Conservation (phyloP, 2,888 invertebrate genomes). For the Philopedon plagiatum region DNA sequence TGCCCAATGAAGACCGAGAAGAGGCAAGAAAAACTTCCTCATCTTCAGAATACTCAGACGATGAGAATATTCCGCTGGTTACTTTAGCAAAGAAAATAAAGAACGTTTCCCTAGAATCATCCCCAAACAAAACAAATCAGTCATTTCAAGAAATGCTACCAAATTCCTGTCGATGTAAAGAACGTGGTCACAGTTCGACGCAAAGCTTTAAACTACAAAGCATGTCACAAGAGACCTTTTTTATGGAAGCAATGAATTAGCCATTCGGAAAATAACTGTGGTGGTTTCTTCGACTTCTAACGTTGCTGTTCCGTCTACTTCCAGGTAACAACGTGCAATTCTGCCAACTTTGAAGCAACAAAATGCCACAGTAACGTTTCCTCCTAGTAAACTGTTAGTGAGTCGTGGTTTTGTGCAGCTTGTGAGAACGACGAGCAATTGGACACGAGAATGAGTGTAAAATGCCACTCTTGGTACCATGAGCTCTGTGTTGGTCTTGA, state of each 20-base stretch:
- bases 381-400: neutral
- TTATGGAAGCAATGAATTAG: neutral
- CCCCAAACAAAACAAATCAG: constrained; percentile 5
- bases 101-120: neutral
- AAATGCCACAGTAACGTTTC: too few relatives aligned
- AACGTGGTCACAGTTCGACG: neutral
- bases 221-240: constrained; percentile 8
- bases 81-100: neutral
- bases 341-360: neutral
- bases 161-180: constrained; percentile 26
- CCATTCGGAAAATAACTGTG: neutral
- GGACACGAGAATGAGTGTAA: constrained; percentile 4
- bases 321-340: neutral
- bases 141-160: constrained; percentile 23
- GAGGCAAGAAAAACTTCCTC: neutral
- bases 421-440: constrained; percentile 1
- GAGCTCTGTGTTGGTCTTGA: constrained; percentile 32
- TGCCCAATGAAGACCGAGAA: constrained; percentile 19
- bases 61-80: constrained; percentile 6
- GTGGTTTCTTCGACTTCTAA: neutral
- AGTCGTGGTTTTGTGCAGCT: constrained; percentile 17
- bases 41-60: constrained; percentile 8
- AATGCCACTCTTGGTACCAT: constrained; percentile 20
- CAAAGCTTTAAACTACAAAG: constrained; percentile 23
- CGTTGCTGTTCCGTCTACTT: neutral